A percentile compares a stretch with the other conserved stretches of the same genome.
phyloP scores from a whole-genome alignment of 2,888 invertebrate genomes.

The Heliconius cydno region DNA sequence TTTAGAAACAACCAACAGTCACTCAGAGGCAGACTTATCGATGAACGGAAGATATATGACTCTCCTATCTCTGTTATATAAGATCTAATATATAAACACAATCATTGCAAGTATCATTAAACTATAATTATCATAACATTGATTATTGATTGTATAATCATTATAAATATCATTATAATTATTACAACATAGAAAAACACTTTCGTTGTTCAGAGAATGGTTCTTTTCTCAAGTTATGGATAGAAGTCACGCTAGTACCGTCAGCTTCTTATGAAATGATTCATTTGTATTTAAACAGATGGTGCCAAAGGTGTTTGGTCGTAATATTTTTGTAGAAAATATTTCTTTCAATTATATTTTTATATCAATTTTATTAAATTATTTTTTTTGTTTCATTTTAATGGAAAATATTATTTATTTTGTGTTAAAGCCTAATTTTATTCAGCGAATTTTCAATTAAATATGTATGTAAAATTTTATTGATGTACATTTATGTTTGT shows the following conservation, averaged over 20 bases:
- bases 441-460: background rate
- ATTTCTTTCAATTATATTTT: too few species aligned
- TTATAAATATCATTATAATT: background rate
- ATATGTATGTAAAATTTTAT: background rate
- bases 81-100: too few species aligned
- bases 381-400: too few species aligned
- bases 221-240: background rate
- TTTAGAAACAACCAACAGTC: too few species aligned
- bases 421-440: background rate
- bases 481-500: background rate
- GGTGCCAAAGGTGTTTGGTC: background rate
- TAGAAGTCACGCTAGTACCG: slow-evolving; percentile 18
- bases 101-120: too few species aligned
- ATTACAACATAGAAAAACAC: slow-evolving; percentile 17
- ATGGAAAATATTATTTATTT: background rate
- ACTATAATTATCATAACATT: background rate
- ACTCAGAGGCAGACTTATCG: too few species aligned
- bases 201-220: slow-evolving; percentile 9
- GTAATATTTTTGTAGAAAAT: too few species aligned
- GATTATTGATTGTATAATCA: slow-evolving; percentile 3
- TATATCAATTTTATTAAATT: too few species aligned
- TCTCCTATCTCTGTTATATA: too few species aligned
- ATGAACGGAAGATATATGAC: too few species aligned
- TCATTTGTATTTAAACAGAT: slow-evolving; percentile 17
- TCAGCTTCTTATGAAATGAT: slow-evolving; percentile 14